Percentiles rank a stretch among this genome's conserved stretches.
Conservation (phyloP, 2,113 vertebrate genomes). For the Odontesthes bonariensis region DNA sequence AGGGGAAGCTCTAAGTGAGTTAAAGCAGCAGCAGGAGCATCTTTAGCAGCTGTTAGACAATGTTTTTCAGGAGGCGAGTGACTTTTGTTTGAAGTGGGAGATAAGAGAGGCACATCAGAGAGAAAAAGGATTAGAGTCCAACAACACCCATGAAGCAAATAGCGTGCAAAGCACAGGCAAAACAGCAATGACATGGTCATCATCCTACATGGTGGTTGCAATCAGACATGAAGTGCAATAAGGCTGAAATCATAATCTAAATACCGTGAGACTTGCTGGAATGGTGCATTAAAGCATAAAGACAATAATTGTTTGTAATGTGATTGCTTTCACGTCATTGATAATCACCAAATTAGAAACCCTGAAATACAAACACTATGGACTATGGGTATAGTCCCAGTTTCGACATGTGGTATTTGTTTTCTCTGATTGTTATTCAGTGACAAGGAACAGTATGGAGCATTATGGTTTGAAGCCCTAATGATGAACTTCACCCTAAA, state of each 20-base stretch:
- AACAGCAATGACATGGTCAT: constrained; percentile 36
- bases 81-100: constrained; percentile 76
- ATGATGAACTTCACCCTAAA: constrained; percentile 13
- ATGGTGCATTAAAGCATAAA: neutral
- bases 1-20: constrained; percentile 46
- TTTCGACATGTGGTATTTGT: constrained; percentile 16
- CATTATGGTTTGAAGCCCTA: neutral
- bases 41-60: constrained; percentile 59
- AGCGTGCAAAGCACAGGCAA: constrained; percentile 70
- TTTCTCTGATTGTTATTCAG: constrained; percentile 17
- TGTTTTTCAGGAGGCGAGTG: constrained; percentile 59
- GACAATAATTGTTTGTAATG: constrained; percentile 24
- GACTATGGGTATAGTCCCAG: neutral
- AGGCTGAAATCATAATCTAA: constrained; percentile 19
- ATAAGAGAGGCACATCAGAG: constrained; percentile 65
- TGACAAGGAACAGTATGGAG: neutral
- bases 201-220: constrained; percentile 35
- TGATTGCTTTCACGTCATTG: constrained; percentile 8
- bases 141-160: constrained; percentile 48
- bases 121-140: constrained; percentile 50
- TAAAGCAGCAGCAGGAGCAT: constrained; percentile 62
- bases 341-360: constrained; percentile 6
- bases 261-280: constrained; percentile 13
- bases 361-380: neutral
- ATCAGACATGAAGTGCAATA: constrained; percentile 30